Evolutionary conservation across 2,888 invertebrate species (phyloP).

Genomic region (Alloscopus bannaensis): DNA sequence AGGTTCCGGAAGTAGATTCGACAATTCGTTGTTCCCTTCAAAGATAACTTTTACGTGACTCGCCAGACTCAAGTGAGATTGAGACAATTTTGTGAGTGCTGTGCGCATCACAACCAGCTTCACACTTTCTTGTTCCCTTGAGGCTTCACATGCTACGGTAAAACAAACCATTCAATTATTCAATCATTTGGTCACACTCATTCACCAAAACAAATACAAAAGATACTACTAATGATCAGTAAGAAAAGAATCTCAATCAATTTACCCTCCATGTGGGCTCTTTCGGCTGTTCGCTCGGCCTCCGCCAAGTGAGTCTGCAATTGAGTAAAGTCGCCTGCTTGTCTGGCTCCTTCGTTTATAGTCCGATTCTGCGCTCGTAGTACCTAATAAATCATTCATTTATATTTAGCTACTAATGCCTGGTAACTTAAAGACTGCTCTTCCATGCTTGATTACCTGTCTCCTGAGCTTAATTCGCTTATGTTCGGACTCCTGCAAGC

Average conservation of each 20-base stretch:
- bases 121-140: conserved; percentile 78
- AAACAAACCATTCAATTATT: too few species aligned
- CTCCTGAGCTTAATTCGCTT: conserved; percentile 70
- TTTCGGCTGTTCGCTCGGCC: conserved; percentile 76
- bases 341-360: conserved; percentile 62
- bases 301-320: conserved; percentile 76
- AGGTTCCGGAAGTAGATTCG: conserved; percentile 76
- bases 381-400: too few species aligned
- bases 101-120: conserved; percentile 78
- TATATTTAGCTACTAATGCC: too few species aligned
- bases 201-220: neutral
- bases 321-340: conserved; percentile 75
- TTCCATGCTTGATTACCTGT: conserved; percentile 55
- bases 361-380: conserved; percentile 70
- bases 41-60: conserved; percentile 77
- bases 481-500: conserved; percentile 70
- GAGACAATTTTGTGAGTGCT: conserved; percentile 77
- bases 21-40: conserved; percentile 77
- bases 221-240: neutral
- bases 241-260: conserved; percentile 4
- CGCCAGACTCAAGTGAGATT: conserved; percentile 77
- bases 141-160: conserved; percentile 77
- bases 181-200: too few species aligned
- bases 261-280: conserved; percentile 77
- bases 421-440: too few species aligned